Base-by-base conservation (phyloP, 1,140 invertebrate genomes). In the Dreissena polymorpha region DNA sequence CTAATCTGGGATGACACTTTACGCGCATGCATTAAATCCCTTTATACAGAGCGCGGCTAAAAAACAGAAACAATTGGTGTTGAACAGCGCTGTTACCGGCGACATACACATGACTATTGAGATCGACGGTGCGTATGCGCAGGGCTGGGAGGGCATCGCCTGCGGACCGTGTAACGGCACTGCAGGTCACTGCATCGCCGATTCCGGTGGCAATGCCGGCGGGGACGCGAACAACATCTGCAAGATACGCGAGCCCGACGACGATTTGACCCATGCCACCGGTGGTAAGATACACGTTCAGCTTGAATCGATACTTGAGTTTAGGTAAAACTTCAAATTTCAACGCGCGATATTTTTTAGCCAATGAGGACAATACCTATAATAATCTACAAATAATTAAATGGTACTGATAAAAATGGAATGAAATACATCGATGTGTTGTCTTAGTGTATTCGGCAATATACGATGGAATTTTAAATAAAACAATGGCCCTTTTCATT, bases 101-200 rank as follows among this genome's bases (percentile, higher is more conserved):
- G 23, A 55, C 2, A 50, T 70, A 1, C 64, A 86, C 0, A 86
- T 82, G 7, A 89, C 86, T 0, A 83, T 89, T 3, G 75, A 25
- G 7, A 87, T 90, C 18, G 69, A 74, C 39, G 76, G 76, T 0
- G 88, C 86, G 7, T 0, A 64, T 2, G 88, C 86, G 70, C 73
- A 60, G 57, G 89, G 89, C 57, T 90, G 90, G 90, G 90, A 89
- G 64, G 89, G 89, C 53, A 85, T 90, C 1, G 88, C 88, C 25
- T 81, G 84, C 49, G 89, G 87, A 21, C 86, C 87, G 0, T 89
- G 89, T 72, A 86, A n/a, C 88, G 80, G 79, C 7, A 83, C 67
- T 1, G 67, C 72, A 7, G 83, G 83, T 14, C 27, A 86, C 23
- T 90, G 89, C 81, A 63, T 89, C n/a, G 87, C 70, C 18, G 89